Base-by-base conservation (phyloP, 2,888 invertebrate genomes). In the Fragum sueziense region DNA sequence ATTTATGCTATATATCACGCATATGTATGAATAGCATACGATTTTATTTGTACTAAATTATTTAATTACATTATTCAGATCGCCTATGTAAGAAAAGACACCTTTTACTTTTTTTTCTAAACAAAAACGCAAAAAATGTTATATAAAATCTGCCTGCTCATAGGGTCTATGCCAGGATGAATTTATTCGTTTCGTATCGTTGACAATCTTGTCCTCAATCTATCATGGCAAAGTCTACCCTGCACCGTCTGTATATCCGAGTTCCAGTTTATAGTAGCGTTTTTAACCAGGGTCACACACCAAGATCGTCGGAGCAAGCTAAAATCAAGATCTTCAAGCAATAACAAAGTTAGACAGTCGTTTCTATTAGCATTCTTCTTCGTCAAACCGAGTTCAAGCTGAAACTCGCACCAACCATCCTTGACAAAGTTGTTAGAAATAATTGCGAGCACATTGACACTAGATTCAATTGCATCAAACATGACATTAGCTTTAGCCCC, bases 371-470 rank as follows among this genome's bases (percentile, higher is more conserved):
- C 47, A 33, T 79, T 47, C 7, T 68, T 62, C 54, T 72, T 74
- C 20, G 74, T 61, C 34, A 78, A 17, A 14, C 78, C 62, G 9
- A 85, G 33, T 14, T 61, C 65, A 11, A 85, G 25, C 59, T 85
- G 78, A 71, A 85, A 85, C 17, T 79, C 61, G 74, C 85, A 85
- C 82, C 83, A 85, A 7, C 75, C 65, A 41, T 79, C 67, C 33
- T 74, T 79, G 17, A 80, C 59, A 52, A 85, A 84, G 51, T 70
- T 59, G 20, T 75, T 67, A 0, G 85, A 84, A 29, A 85, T 65
- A 27, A 85, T 27, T 6, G 78, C 65, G 2, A 83, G 59, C 27
- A 84, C 69, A 20, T 72, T 59, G 20, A 70, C 70, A 37, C 83
- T 82, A 0, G 62, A 57, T 29, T 83, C 59, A 11, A 85, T 82